Base-by-base conservation (phyloP, 2,113 vertebrate species). In the Brachirus orientalis region DNA sequence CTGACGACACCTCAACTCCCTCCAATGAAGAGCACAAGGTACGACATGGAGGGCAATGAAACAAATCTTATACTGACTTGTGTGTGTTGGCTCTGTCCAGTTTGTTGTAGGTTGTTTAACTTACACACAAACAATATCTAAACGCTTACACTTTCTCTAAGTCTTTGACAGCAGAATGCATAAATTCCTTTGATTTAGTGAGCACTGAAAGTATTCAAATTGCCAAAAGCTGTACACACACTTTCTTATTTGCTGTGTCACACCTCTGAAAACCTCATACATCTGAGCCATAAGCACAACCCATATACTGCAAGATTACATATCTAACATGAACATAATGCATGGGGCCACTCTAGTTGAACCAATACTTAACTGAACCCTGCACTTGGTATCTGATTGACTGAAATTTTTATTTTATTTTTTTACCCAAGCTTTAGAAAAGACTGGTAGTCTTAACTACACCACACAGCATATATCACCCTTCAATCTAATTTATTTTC, bases 11-110 rank as follows among this genome's bases (percentile, higher is more conserved):
- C 75, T 93, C 94, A 10, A 80, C 94, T 75, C 93, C 94, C 22
- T 90, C 94, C 77, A 97, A 94, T 1, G 96, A 98, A 35, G 95
- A 95, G 81, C 95, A 95, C 89, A 98, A 98, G 95, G 97, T 98
- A 72, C 51, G 72, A 10, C 10, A 8, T 53, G 16, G 16, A 35
- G 12, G 10, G 36, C 46, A 10, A 0, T 40, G 38, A 10, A 2
- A 5, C 38, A 40, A 40, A 10, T 40, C 8, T 40, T 40, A 40
- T 2, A 3, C 0, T 40, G 11, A 40, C 1, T 40, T n/a, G n/a
- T n/a, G n/a, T n/a, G n/a, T n/a, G n/a, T n/a, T n/a, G n/a, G n/a
- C n/a, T n/a, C n/a, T n/a, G n/a, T n/a, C n/a, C n/a, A n/a, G n/a
- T n/a, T n/a, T n/a, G n/a, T n/a, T n/a, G 8, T 40, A 28, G 28